A percentile compares a stretch with the other conserved stretches of the same genome.
Evolutionary conservation across 2,113 vertebrate genomes (phyloP).

Genomic region (Gallinago jamesoni): DNA sequence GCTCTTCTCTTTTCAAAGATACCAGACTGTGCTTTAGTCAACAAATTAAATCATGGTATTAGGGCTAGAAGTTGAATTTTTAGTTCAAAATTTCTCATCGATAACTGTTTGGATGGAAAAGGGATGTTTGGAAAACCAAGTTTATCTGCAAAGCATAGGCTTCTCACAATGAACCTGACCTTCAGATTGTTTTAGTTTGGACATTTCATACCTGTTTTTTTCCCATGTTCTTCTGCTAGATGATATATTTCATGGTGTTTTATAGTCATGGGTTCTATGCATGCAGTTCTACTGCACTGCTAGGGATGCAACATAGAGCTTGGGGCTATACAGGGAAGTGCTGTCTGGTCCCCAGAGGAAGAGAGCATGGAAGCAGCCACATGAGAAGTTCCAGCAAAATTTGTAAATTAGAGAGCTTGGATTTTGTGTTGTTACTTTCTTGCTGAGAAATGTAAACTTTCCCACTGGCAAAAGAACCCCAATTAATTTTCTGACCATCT

Average conservation of each 20-base stretch:
- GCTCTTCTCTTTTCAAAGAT: neutral
- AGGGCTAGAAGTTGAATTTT: neutral
- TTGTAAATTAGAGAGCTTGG: neutral
- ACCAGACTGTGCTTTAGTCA: neutral
- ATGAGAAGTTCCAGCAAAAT: neutral
- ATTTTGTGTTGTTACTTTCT: neutral
- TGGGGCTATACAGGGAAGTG: neutral
- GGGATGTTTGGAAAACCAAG: neutral
- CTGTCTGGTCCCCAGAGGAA: neutral
- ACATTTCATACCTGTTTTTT: neutral
- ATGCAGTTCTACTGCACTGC: neutral
- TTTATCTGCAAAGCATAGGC: neutral
- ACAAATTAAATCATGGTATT: neutral
- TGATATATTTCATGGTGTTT: neutral
- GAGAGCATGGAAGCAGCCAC: neutral
- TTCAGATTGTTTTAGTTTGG: neutral
- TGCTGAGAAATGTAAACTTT: neutral
- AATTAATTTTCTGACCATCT: neutral
- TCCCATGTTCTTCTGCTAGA: neutral
- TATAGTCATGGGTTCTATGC: neutral
- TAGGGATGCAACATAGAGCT: neutral
- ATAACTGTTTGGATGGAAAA: neutral
- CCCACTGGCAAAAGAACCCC: neutral
- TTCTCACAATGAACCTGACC: neutral
- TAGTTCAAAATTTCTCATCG: neutral